Evolutionary conservation across 2,113 vertebrate species (phyloP).

Genomic region (Thymallus thymallus): DNA sequence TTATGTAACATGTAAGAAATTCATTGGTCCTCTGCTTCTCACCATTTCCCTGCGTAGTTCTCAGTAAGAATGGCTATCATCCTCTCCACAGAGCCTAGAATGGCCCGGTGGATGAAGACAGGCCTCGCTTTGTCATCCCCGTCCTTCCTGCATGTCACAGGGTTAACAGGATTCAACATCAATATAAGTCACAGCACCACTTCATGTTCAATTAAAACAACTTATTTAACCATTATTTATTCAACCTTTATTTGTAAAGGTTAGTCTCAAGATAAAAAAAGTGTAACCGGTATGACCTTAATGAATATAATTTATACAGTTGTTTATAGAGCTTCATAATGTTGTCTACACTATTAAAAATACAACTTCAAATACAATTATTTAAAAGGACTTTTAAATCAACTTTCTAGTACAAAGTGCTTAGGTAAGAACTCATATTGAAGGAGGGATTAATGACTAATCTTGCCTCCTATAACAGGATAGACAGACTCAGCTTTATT

Average conservation of each 20-base stretch:
- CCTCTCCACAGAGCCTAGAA: slow-evolving; percentile 92
- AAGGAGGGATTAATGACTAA: background rate
- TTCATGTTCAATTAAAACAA: background rate
- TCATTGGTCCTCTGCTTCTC: slow-evolving; percentile 32
- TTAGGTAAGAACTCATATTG: background rate
- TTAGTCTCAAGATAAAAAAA: too few relatives aligned
- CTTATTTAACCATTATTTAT: too few relatives aligned
- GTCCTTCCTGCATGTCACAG: slow-evolving; percentile 79
- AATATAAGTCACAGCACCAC: background rate
- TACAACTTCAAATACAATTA: too few relatives aligned
- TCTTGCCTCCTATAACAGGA: background rate
- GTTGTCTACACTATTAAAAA: too few relatives aligned
- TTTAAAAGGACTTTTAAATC: too few relatives aligned
- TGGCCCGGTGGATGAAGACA: slow-evolving; percentile 92
- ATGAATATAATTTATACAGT: too few relatives aligned
- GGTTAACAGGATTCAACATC: background rate
- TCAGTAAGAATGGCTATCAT: slow-evolving; percentile 95
- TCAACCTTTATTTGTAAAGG: too few relatives aligned
- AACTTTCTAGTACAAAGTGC: background rate
- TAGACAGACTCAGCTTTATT: background rate
- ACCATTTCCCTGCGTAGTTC: slow-evolving; percentile 95
- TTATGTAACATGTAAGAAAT: background rate
- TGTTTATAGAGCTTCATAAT: too few relatives aligned
- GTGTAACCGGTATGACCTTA: too few relatives aligned
- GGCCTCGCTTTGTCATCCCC: slow-evolving; percentile 85